A percentile compares a stretch with the other conserved stretches of the same genome.
These are phyloP conservation scores for Argynnis bischoffii DNA, from an alignment of 2,888 invertebrate species.

Conservation along the genomic window DNA sequence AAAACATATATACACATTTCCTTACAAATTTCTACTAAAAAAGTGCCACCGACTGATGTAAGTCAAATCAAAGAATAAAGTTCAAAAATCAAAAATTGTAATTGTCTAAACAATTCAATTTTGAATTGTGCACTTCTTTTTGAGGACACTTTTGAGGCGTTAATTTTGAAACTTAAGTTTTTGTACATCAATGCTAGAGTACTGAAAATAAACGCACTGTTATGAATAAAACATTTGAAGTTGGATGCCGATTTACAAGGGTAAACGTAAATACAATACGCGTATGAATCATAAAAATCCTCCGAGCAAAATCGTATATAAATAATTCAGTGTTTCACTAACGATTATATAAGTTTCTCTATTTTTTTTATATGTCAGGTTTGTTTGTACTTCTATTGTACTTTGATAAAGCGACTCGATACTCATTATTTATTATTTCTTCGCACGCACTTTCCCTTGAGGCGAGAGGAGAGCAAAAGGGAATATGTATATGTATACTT, in stretches of 20 bases:
- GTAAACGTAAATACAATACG: slow-evolving; percentile 29
- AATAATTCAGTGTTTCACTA: slow-evolving; percentile 26
- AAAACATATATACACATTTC: too few relatives aligned
- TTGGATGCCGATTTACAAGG: slow-evolving; percentile 31
- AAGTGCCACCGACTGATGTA: too few relatives aligned
- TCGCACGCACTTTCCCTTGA: too few relatives aligned
- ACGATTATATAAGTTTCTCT: slow-evolving; percentile 7
- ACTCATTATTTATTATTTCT: neutral
- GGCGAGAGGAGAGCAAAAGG: too few relatives aligned
- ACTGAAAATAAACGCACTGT: slow-evolving; percentile 36
- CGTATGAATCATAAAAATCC: slow-evolving; percentile 36
- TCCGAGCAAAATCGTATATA: slow-evolving; percentile 25
- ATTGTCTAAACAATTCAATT: too few relatives aligned
- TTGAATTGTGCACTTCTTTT: too few relatives aligned
- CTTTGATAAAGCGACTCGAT: neutral
- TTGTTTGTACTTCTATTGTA: neutral
- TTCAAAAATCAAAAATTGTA: too few relatives aligned
- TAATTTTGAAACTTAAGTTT: too few relatives aligned
- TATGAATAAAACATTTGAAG: slow-evolving; percentile 41
- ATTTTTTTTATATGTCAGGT: slow-evolving; percentile 1
- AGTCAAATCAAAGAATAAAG: too few relatives aligned
- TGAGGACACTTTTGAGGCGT: too few relatives aligned
- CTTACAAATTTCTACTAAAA: too few relatives aligned
- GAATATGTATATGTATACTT: too few relatives aligned
- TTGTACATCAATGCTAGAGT: neutral